phyloP scores from a whole-genome alignment of 1,140 invertebrate genomes.

The Calephelis virginiensis region DNA sequence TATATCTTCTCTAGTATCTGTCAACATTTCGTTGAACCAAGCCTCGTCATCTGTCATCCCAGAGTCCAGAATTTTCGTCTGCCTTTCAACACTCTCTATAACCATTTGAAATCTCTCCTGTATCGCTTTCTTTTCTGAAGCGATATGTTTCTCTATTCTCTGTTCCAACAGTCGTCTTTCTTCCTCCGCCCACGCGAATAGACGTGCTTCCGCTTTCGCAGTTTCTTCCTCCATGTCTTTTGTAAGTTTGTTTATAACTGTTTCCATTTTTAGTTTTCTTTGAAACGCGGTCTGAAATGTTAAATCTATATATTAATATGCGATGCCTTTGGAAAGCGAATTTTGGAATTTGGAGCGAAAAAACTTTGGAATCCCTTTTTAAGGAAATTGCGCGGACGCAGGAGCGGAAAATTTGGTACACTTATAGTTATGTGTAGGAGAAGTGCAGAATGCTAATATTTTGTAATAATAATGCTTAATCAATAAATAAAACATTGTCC shows the following conservation, averaged over 20 bases:
- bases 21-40: conserved; percentile 36
- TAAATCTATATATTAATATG: too few species aligned
- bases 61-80: conserved; percentile 36
- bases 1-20: conserved; percentile 28
- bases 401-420: too few species aligned
- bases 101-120: conserved; percentile 37
- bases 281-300: too few species aligned
- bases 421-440: too few species aligned
- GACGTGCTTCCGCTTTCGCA: neutral
- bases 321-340: too few species aligned
- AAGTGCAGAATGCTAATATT: too few species aligned
- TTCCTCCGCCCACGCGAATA: conserved; percentile 35
- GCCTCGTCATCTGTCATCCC: conserved; percentile 30
- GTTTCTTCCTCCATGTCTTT: neutral
- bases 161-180: conserved; percentile 39
- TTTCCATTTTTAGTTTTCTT: neutral
- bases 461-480: too few species aligned
- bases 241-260: neutral
- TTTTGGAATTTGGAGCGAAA: too few species aligned
- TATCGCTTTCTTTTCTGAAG: conserved; percentile 33
- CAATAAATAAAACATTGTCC: too few species aligned
- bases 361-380: too few species aligned
- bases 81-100: conserved; percentile 34
- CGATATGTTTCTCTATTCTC: conserved; percentile 36
- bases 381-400: too few species aligned